A percentile compares a stretch with the other conserved stretches of the same genome.
phyloP scores from a whole-genome alignment of 2,113 vertebrate species.

The Propithecus coquereli region DNA sequence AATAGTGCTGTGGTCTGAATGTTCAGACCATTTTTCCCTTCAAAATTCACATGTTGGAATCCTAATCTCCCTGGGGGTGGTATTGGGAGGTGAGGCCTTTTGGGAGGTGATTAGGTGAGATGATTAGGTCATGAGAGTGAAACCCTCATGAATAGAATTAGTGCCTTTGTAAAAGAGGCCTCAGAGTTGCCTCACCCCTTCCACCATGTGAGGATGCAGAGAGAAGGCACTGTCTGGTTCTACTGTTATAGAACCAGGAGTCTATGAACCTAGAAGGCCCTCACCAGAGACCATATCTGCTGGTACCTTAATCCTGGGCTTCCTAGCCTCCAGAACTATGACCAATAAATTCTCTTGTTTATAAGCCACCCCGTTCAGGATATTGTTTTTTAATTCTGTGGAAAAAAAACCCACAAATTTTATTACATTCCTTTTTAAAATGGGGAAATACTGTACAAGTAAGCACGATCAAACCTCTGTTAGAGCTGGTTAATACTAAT shows the following conservation, averaged over 20 bases:
- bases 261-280: neutral
- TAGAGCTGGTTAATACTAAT: conserved; percentile 83
- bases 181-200: neutral
- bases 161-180: neutral
- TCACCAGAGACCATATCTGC: neutral
- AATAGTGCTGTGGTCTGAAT: neutral
- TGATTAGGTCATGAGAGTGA: neutral
- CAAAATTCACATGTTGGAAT: neutral
- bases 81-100: neutral
- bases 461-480: conserved; percentile 84
- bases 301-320: neutral
- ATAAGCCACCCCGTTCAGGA: neutral
- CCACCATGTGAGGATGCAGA: neutral
- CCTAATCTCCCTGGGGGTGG: neutral
- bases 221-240: neutral
- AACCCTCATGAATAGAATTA: neutral
- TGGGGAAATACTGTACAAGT: conserved; percentile 79
- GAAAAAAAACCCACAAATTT: conserved; percentile 75
- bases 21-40: neutral
- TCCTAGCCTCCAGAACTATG: neutral
- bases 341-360: neutral
- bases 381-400: conserved; percentile 80
- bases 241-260: no score
- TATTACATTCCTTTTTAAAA: conserved; percentile 85
- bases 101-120: neutral